Evolutionary conservation across 92 coral and sea anemone species (phyloP).

Genomic region (Epizoanthus stellaris): DNA sequence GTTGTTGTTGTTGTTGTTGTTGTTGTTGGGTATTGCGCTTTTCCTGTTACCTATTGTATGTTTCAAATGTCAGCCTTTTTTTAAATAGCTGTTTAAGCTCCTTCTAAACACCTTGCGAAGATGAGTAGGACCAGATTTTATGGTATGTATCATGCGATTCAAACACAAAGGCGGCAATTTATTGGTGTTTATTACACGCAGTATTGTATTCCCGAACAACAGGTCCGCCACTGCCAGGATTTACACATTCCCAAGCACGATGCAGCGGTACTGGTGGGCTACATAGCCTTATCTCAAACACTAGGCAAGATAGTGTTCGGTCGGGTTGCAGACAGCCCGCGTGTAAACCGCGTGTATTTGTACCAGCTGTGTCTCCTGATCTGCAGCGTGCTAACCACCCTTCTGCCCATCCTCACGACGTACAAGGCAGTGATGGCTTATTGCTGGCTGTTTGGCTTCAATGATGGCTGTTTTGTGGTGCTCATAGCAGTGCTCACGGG

Average conservation of each 20-base stretch:
- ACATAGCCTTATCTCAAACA: slow-evolving; percentile 85
- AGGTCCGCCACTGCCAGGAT: slow-evolving; percentile 92
- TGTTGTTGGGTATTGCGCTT: too few species aligned
- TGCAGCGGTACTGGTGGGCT: slow-evolving; percentile 76
- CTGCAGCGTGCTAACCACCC: slow-evolving; percentile 79
- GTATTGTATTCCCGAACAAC: neutral
- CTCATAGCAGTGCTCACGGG: slow-evolving; percentile 80
- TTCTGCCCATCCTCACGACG: slow-evolving; percentile 70
- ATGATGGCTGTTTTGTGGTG: slow-evolving; percentile 84
- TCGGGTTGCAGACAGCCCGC: slow-evolving; percentile 78
- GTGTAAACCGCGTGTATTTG: slow-evolving; percentile 74
- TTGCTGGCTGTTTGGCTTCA: slow-evolving; percentile 81
- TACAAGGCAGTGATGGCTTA: slow-evolving; percentile 55
- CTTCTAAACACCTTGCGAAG: too few species aligned
- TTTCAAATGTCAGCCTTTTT: too few species aligned
- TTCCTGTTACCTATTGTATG: too few species aligned
- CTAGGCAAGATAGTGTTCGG: slow-evolving; percentile 82
- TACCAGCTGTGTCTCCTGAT: slow-evolving; percentile 69
- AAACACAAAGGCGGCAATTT: too few species aligned
- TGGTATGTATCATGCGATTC: too few species aligned
- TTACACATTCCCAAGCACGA: slow-evolving; percentile 63
- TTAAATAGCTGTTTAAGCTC: too few species aligned
- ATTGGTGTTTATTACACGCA: neutral
- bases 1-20: too few species aligned
- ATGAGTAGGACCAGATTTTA: too few species aligned